Evolutionary conservation across 2,797 vertebrate species (phyloP), one percentile per base, ranked within the genome.

Genomic region (Pipistrellus kuhlii): DNA sequence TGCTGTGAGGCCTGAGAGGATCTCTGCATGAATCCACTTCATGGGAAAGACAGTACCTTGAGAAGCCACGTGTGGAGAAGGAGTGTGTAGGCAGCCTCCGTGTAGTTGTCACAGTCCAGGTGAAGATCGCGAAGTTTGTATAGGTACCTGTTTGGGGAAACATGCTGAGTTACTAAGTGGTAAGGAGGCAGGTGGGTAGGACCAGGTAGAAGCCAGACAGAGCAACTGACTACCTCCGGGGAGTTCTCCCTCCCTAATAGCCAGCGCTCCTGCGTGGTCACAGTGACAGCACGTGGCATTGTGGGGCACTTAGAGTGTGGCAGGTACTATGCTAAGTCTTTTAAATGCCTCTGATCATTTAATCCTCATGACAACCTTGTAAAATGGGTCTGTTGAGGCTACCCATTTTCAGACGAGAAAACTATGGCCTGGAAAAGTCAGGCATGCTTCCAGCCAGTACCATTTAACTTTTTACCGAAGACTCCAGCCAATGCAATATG

Each of bases 51-150:
- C 71, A 27, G 62, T 85, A 99, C 99, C 99, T 99, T 99, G 93
- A 99, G 98, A 96, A 99, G 98, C 95, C 99, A 99, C 0, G 99
- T 99, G 76, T 99, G 99, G 48, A 99, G 99, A 30, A 99, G 98
- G 84, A 99, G 98, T 0, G 99, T 99, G 84, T 99, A 99, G 0
- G 99, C 99, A 0, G 99, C 99, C 97, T 99, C 99, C 0, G 99
- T 99, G 98, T 99, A 99, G 97, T 99, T 99, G 96, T 99, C 99
- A 83, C 98, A 99, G 91, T 99, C 99, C 98, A 99, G 97, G 98
- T 99, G 99, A 98, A 99, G 99, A 97, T 99, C 99, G 11, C 99
- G 98, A 94, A 99, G 97, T 95, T 99, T 99, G 97, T 99, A 99
- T 73, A 99, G 98, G 95, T 99, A 99, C 96, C 99, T 99, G 94